Evolutionary conservation across 2,888 invertebrate genomes (phyloP), one percentile per base, ranked within the genome.

Genomic region (Didymodactylos carnosus): DNA sequence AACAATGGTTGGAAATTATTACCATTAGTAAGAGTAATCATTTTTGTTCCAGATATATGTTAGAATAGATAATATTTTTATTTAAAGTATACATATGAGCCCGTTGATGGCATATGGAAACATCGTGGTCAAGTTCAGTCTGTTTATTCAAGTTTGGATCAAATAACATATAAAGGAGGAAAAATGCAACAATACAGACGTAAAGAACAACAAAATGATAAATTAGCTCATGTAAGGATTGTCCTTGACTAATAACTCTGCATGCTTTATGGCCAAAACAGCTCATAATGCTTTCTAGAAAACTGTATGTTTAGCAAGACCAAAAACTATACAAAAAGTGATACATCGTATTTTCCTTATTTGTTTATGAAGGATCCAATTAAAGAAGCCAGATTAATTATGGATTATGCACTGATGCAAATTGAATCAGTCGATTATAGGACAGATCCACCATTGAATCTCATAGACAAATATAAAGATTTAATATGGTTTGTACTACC

Each of bases 1-100:
- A 71, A 69, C 23, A 39, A 69, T 29, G 75, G 75, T 10, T 75
- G 75, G 75, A 43, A 53, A 39, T 72, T 75, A 41, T 49, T 75
- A 23, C 35, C 71, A 49, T 29, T 73, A 14, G 39, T 40, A 40
- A 27, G 8, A 62, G 2, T 23, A 3, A n/a, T n/a, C 1, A 27
- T 35, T 62, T 62, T n/a, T 8, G 4, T n/a, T n/a, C n/a, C 2
- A n/a, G 2, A n/a, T 43, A 2, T 4, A 43, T 49, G 7, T 1
- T 16, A 49, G n/a, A 4, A 49, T 4, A 49, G 8, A 23, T 10
- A 49, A 16, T 49, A 23, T 19, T 1, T 49, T 19, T 49, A 8
- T 49, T 49, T 29, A 0, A 7, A 62, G 62, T 62, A 62, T 35
- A 35, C 35, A 1, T 62, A 6, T 35, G 10, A 62, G 29, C 0